phyloP scores from a whole-genome alignment of 1,140 invertebrate genomes.

The Drosophila mauritiana region DNA sequence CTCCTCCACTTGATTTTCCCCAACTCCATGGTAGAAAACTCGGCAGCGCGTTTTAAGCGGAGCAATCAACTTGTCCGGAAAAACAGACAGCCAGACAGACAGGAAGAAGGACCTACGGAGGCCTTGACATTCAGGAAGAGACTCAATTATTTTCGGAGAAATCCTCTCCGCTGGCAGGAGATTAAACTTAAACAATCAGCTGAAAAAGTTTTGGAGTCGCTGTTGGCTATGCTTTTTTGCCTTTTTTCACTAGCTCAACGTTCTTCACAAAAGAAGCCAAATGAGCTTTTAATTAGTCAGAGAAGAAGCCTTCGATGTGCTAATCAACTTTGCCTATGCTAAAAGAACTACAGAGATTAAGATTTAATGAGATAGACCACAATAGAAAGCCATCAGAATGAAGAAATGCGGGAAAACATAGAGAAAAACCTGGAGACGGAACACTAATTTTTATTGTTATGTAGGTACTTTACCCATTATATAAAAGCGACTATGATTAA shows the following conservation, averaged over 20 bases:
- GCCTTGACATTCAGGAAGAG: slow-evolving; percentile 46
- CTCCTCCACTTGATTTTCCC: slow-evolving; percentile 38
- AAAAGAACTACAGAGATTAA: slow-evolving; percentile 32
- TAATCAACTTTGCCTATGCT: slow-evolving; percentile 45
- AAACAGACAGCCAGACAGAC: slow-evolving; percentile 10
- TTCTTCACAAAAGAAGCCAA: slow-evolving; percentile 33
- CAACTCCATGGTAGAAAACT: slow-evolving; percentile 11
- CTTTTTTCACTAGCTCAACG: not conserved
- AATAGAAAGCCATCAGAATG: slow-evolving; percentile 32
- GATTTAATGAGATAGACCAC: slow-evolving; percentile 38
- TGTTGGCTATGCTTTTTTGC: slow-evolving; percentile 1
- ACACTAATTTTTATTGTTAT: slow-evolving; percentile 5
- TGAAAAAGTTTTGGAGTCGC: slow-evolving; percentile 19
- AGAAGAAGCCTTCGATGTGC: slow-evolving; percentile 49
- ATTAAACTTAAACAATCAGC: slow-evolving; percentile 53
- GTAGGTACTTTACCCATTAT: not conserved
- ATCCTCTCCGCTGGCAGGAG: slow-evolving; percentile 2
- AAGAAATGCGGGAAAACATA: not conserved
- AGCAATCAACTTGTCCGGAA: slow-evolving; percentile 38
- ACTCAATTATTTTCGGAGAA: slow-evolving; percentile 42
- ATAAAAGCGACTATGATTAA: not conserved
- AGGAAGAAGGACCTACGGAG: slow-evolving; percentile 2
- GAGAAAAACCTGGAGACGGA: not conserved
- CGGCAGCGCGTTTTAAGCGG: slow-evolving; percentile 25
- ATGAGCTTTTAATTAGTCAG: slow-evolving; percentile 60